These are phyloP conservation scores for Penaeus indicus DNA, from an alignment of 1,140 invertebrate species.

Conservation along the genomic window DNA sequence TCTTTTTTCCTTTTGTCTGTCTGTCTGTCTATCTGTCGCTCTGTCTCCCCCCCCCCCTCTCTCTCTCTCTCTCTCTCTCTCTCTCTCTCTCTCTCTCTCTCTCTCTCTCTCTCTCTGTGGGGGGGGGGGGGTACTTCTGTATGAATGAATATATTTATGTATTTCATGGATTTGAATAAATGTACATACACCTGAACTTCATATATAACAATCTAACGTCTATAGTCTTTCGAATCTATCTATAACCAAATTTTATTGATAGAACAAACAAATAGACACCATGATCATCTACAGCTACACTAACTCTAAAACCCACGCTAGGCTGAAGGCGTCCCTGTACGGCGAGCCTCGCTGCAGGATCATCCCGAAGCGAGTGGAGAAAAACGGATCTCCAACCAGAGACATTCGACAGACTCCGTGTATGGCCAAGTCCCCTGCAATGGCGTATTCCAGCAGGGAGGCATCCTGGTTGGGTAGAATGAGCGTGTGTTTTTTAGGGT, in stretches of 20 bases:
- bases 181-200: no score
- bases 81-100: no score
- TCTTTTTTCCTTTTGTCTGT: neutral
- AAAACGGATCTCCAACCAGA: conserved; percentile 38
- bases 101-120: no score
- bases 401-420: conserved; percentile 41
- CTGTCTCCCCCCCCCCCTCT: no score
- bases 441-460: conserved; percentile 35
- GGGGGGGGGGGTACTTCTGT: no score
- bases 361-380: conserved; percentile 42
- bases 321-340: conserved; percentile 36
- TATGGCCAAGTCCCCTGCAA: conserved; percentile 24
- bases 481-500: no score
- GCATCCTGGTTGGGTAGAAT: conserved; percentile 5
- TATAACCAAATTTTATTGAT: no score
- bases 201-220: no score
- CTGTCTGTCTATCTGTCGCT: neutral
- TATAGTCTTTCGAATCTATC: no score
- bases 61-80: no score
- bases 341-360: conserved; percentile 29
- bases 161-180: no score
- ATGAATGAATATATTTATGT: no score
- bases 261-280: neutral
- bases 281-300: neutral
- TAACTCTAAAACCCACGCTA: neutral